A percentile compares a stretch with the other conserved stretches of the same genome.
Evolutionary conservation across 2,113 vertebrate genomes (phyloP).

Genomic region (Egretta garzetta): DNA sequence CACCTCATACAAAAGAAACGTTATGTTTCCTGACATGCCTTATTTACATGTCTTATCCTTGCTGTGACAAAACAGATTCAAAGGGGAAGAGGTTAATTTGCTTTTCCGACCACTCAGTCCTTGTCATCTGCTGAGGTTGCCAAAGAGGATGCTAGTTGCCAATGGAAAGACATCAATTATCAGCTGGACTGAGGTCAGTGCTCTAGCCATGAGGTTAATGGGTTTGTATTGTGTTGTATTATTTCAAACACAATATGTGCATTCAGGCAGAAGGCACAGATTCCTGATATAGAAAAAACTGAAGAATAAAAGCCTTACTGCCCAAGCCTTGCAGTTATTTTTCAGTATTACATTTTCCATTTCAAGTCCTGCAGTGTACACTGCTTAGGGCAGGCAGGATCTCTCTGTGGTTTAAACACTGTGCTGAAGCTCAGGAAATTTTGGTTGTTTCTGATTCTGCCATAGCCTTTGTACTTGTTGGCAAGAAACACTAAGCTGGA

Average conservation of each 20-base stretch:
- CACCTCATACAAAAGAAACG: neutral
- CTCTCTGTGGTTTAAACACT: neutral
- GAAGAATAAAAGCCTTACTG: slow-evolving; percentile 16
- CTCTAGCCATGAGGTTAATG: slow-evolving; percentile 47
- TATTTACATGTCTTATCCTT: slow-evolving; percentile 42
- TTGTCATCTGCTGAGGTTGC: slow-evolving; percentile 23
- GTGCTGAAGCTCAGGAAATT: neutral
- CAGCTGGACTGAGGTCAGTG: slow-evolving; percentile 29
- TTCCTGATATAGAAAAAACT: neutral
- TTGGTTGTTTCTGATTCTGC: neutral
- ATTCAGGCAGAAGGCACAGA: slow-evolving; percentile 48
- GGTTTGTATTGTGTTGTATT: slow-evolving; percentile 43
- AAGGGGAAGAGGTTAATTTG: slow-evolving; percentile 66
- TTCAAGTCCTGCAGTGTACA: neutral
- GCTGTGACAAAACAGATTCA: slow-evolving; percentile 9
- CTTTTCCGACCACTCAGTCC: slow-evolving; percentile 45
- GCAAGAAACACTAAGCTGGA: neutral
- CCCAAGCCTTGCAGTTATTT: neutral
- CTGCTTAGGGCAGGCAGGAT: neutral
- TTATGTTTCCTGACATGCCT: neutral
- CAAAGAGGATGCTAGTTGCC: slow-evolving; percentile 52
- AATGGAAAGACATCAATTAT: slow-evolving; percentile 67
- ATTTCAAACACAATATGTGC: slow-evolving; percentile 54
- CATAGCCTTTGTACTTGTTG: neutral
- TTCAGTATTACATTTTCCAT: slow-evolving; percentile 11